Base-by-base conservation (phyloP, 2,888 invertebrate genomes). In the Diabrotica balteata region DNA sequence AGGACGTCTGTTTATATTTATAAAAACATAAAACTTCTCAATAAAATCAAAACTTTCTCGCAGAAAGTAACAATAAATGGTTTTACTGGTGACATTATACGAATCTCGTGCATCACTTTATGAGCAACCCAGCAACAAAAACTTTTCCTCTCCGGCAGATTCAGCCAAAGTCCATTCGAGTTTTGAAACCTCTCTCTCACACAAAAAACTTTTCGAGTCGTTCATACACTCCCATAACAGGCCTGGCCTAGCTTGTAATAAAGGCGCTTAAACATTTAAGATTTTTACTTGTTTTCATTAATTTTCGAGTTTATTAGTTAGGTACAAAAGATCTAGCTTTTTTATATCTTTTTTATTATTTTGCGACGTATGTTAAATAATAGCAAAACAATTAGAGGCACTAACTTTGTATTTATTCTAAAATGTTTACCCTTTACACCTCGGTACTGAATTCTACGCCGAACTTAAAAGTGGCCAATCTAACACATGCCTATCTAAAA, bases 161-260 rank as follows among this genome's bases (percentile, higher is more conserved):
- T 54, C 8, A 54, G 10, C 5, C 42, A n/a, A 54, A 42, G 54
- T 54, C 54, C 54, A 43, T 63, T 57, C 10, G 49, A 63, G 55
- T 57, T 57, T 50, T 50, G 61, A 61, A 61, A 53, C 53, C 9
- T 59, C 49, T 59, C 53, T 42, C 46, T 61, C 32, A 22, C 32
- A 60, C 50, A 22, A 43, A 61, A 53, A 61, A 61, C 46, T 61
- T 61, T 8, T 22, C 7, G n/a, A 53, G 53, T 53, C 53, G 61
- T 61, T 45, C 32, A 32, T 53, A 53, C 52, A 51, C 44, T 22
- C 7, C 17, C 42, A 32, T 17, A 10, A 47, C 46, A 63, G 44
- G 43, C 54, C n/a, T 22, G 52, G 52, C 10, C 10, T 49, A 10
- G 49, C 7, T 32, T 32, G 0, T 32, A 32, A 32, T 32, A 4